phyloP scores from a whole-genome alignment of 2,888 invertebrate species.

The Cephonodes hylas region DNA sequence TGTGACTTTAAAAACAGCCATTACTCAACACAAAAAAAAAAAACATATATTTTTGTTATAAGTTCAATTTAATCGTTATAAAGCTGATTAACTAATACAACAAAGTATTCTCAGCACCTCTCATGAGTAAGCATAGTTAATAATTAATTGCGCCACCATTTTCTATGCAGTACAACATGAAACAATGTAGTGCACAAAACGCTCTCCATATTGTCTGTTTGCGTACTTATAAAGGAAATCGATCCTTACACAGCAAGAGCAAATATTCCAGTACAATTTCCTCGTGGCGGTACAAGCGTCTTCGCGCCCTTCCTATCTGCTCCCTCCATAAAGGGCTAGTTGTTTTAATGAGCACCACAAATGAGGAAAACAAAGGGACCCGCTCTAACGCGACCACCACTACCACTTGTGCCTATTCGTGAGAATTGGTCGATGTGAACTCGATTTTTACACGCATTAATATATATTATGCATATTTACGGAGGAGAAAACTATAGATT shows the following conservation, averaged over 20 bases:
- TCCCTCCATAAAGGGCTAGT: conserved; percentile 27
- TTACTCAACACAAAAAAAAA: not conserved
- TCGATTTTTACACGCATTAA: no score
- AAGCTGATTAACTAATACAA: not conserved
- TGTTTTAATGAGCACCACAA: conserved; percentile 32
- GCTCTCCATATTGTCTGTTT: not conserved
- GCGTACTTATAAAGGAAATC: conserved; percentile 11
- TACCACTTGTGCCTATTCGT: not conserved
- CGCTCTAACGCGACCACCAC: conserved; percentile 8
- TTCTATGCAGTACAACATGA: not conserved
- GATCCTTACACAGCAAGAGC: conserved; percentile 12
- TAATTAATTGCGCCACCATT: not conserved
- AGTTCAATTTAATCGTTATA: not conserved
- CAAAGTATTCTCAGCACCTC: not conserved
- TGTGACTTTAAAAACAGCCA: no score
- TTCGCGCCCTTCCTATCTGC: conserved; percentile 17
- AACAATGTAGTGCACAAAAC: not conserved
- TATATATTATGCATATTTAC: no score
- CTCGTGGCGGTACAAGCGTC: conserved; percentile 8
- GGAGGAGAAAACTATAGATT: no score
- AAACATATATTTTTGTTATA: not conserved
- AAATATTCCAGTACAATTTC: conserved; percentile 16
- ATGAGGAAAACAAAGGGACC: conserved; percentile 30
- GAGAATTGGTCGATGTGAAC: conserved; percentile 2
- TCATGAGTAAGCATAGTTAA: not conserved